Conservation (phyloP, 1,140 invertebrate species). For the Manduca sexta region DNA sequence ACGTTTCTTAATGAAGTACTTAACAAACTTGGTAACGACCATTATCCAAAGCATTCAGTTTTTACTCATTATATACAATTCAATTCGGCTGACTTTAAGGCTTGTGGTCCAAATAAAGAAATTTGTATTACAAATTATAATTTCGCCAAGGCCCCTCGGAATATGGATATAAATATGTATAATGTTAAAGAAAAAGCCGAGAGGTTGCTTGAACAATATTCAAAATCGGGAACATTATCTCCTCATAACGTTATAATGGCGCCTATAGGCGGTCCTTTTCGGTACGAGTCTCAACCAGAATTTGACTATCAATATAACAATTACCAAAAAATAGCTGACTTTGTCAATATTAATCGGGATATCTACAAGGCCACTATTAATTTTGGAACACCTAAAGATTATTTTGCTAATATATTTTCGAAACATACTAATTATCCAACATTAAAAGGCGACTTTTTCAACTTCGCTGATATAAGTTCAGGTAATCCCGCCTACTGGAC, state of each 20-base stretch:
- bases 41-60: slow-evolving; percentile 45
- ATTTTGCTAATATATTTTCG: slow-evolving; percentile 80
- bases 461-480: slow-evolving; percentile 89
- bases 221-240: slow-evolving; percentile 85
- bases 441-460: slow-evolving; percentile 91
- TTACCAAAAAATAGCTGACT: slow-evolving; percentile 85
- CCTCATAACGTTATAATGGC: slow-evolving; percentile 87
- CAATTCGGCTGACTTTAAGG: slow-evolving; percentile 44
- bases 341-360: slow-evolving; percentile 81
- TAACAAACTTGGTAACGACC: slow-evolving; percentile 65
- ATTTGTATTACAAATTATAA: slow-evolving; percentile 42
- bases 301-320: slow-evolving; percentile 92
- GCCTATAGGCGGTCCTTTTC: slow-evolving; percentile 87
- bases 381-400: slow-evolving; percentile 89
- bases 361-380: slow-evolving; percentile 81
- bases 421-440: slow-evolving; percentile 76
- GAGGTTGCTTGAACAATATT: slow-evolving; percentile 86
- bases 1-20: slow-evolving; percentile 72
- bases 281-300: slow-evolving; percentile 83
- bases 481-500: slow-evolving; percentile 91
- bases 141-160: slow-evolving; percentile 65
- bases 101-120: slow-evolving; percentile 42
- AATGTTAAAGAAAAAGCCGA: slow-evolving; percentile 87
- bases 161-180: slow-evolving; percentile 78
- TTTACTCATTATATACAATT: slow-evolving; percentile 51